Percentiles rank a stretch among this genome's conserved stretches.
phyloP scores from a whole-genome alignment of 2,113 vertebrate species.

The Xenopus borealis region DNA sequence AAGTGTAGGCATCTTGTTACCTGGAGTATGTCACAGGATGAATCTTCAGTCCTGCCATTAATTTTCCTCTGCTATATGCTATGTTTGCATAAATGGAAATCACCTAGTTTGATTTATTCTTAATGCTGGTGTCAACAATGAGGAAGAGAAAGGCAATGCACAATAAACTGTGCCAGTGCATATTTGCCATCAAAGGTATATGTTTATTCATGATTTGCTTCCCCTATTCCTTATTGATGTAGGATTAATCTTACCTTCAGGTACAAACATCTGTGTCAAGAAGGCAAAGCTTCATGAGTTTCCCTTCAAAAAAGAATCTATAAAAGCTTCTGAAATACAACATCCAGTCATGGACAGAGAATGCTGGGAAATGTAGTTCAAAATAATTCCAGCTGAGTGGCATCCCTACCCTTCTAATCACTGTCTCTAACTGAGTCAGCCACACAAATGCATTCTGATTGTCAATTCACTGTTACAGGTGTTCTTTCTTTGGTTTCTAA shows the following conservation, averaged over 20 bases:
- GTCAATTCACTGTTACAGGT: too few species aligned
- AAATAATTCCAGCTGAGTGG: too few species aligned
- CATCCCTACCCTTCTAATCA: too few species aligned
- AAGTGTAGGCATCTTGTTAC: conserved; percentile 18
- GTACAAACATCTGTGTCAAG: conserved; percentile 15
- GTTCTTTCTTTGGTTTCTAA: too few species aligned
- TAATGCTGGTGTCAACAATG: not conserved
- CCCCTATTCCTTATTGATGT: conserved; percentile 6
- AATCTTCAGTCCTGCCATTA: conserved; percentile 38
- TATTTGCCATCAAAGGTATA: too few species aligned
- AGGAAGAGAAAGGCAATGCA: not conserved
- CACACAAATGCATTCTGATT: too few species aligned
- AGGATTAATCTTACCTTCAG: not conserved
- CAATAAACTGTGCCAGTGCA: not conserved
- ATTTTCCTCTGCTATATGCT: conserved; percentile 31
- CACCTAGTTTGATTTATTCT: conserved; percentile 10
- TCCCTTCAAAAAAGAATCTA: too few species aligned
- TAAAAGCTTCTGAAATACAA: too few species aligned
- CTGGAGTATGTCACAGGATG: conserved; percentile 6
- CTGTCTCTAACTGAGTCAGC: too few species aligned
- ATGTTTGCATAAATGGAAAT: conserved; percentile 13
- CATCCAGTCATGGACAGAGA: too few species aligned
- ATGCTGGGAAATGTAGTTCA: too few species aligned
- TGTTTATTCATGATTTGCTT: not conserved
- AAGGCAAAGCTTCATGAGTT: not conserved